Evolutionary conservation across 2,888 invertebrate species (phyloP), one percentile per base, ranked within the genome.

Genomic region (Ophraella communa): DNA sequence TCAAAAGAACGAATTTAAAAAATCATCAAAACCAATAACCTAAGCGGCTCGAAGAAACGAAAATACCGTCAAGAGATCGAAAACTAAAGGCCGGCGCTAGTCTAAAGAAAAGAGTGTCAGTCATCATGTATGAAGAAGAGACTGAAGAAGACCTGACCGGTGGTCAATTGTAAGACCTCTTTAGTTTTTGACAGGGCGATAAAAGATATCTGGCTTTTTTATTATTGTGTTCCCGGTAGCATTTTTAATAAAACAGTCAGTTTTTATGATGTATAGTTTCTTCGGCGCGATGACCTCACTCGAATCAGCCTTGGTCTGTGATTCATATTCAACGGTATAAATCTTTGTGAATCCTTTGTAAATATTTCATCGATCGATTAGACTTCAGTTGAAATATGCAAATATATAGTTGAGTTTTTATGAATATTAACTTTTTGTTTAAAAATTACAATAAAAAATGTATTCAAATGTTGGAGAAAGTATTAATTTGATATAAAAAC

Each of bases 191-290:
- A 73, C 72, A 63, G 61, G 67, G 70, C 66, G 70, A 73, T 74
- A 74, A 74, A 74, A 74, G 71, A 67, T 66, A 71, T 70, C 67
- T 65, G 56, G 55, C 63, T 52, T 68, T 70, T 74, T 73, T 74
- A 73, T 70, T 68, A 72, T 71, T 67, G 65, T 69, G 60, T 69
- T 71, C 73, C 70, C 73, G 61, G 73, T 74, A 74, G 73, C 73
- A 59, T 70, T 69, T 68, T 71, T 67, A 59, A 66, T 64, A 66
- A 66, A 62, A 58, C 44, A 18, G 45, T 59, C 60, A 4, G 49
- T 24, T 62, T 59, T 67, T 67, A 66, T 69, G 65, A 71, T 65
- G 39, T 53, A 49, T 49, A 33, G 54, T 58, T 58, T 44, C 35
- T 30, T 20, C 24, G n/a, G 57, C 24, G 17, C 53, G 45, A 53